Percentiles rank a stretch among this genome's conserved stretches.
Conservation (phyloP, 2,797 vertebrate genomes). For the Ciconia nigra region DNA sequence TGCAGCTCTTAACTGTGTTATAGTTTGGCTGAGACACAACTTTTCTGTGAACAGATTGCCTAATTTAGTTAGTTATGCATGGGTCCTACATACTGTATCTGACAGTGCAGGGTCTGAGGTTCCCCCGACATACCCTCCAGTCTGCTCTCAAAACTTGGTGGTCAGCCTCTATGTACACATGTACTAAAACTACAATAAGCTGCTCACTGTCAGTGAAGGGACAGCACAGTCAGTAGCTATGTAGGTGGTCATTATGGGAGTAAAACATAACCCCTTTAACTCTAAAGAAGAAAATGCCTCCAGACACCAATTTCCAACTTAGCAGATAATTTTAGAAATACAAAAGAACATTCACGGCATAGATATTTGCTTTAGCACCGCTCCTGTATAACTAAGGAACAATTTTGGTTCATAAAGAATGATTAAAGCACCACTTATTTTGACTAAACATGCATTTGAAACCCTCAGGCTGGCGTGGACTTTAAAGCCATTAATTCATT, state of each 20-base stretch:
- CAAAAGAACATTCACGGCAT: neutral
- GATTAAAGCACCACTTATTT: constrained; percentile 68
- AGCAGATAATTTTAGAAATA: neutral
- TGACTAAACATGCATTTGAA: constrained; percentile 62
- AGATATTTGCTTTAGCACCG: neutral
- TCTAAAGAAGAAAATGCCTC: neutral
- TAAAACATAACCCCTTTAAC: neutral
- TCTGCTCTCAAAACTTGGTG: neutral
- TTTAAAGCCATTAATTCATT: constrained; percentile 66
- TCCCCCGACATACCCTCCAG: neutral
- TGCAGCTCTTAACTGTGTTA: neutral
- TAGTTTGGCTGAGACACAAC: neutral
- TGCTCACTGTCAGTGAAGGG: neutral
- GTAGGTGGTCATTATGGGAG: neutral
- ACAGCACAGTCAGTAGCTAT: neutral
- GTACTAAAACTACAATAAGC: neutral
- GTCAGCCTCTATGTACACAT: neutral
- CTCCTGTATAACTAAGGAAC: constrained; percentile 69
- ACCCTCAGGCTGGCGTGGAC: constrained; percentile 44
- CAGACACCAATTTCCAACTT: neutral
- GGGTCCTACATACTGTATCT: neutral
- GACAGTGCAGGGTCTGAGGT: neutral
- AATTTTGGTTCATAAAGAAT: constrained; percentile 69
- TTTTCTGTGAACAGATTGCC: neutral
- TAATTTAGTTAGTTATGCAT: neutral